These are phyloP conservation scores for Anastatus disparis DNA, from an alignment of 1,140 invertebrate genomes.

Conservation along the genomic window DNA sequence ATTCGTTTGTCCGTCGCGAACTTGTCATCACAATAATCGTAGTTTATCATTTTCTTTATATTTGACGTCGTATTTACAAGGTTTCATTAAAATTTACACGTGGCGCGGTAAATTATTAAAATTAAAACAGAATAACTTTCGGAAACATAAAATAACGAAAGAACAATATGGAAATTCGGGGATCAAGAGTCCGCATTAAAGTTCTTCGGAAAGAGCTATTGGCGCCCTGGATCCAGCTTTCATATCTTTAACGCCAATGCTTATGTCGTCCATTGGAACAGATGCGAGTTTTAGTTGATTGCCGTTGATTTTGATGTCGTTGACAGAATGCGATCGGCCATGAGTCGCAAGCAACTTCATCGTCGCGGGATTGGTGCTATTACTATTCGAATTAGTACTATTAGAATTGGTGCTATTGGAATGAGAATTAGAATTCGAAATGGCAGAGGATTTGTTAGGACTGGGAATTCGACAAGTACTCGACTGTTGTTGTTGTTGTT, in stretches of 20 bases:
- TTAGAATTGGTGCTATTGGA: constrained; percentile 36
- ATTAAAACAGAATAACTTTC: background rate
- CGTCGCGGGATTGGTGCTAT: constrained; percentile 50
- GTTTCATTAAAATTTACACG: constrained; percentile 1
- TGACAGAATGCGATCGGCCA: constrained; percentile 78
- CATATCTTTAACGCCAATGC: constrained; percentile 68
- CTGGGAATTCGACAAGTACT: background rate
- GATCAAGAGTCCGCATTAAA: constrained; percentile 58
- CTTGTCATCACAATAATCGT: constrained; percentile 21
- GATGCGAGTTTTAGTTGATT: constrained; percentile 74
- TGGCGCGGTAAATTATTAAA: background rate
- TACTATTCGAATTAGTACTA: constrained; percentile 43
- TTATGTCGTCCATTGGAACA: constrained; percentile 72
- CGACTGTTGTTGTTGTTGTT: background rate
- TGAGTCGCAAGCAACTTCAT: constrained; percentile 71
- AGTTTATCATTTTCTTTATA: background rate
- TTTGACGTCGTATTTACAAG: constrained; percentile 22
- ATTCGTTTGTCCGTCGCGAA: background rate
- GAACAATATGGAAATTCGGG: constrained; percentile 2
- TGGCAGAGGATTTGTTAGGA: constrained; percentile 4
- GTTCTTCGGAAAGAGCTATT: constrained; percentile 74
- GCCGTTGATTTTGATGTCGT: constrained; percentile 79
- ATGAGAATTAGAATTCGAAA: constrained; percentile 42
- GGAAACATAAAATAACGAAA: background rate
- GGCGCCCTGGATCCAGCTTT: constrained; percentile 72